phyloP scores from a whole-genome alignment of 2,113 vertebrate species.

The Solea solea region DNA sequence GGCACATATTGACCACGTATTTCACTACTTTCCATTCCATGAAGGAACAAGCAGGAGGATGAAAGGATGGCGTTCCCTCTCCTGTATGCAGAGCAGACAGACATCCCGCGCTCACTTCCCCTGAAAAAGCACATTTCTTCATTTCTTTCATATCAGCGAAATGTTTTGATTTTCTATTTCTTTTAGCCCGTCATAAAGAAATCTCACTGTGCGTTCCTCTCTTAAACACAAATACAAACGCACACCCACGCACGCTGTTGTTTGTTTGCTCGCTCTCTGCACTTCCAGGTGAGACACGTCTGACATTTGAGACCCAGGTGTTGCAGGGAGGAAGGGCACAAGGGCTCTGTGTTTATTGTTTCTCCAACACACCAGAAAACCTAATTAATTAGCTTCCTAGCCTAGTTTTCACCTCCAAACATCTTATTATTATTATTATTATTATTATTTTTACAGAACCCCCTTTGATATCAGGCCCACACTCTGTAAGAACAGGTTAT shows the following conservation, averaged over 20 bases:
- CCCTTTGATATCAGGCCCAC: slow-evolving; percentile 47
- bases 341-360: slow-evolving; percentile 21
- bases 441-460: slow-evolving; percentile 29
- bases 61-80: neutral
- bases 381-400: slow-evolving; percentile 51
- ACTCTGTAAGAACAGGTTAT: slow-evolving; percentile 32
- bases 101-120: neutral
- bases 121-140: neutral
- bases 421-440: slow-evolving; percentile 26
- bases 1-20: too few species aligned
- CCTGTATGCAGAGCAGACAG: neutral
- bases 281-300: slow-evolving; percentile 56
- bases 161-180: slow-evolving; percentile 1
- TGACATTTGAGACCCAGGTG: slow-evolving; percentile 64
- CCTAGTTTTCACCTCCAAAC: slow-evolving; percentile 40
- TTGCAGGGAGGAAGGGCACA: slow-evolving; percentile 18
- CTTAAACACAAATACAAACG: slow-evolving; percentile 26
- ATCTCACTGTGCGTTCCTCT: neutral
- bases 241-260: slow-evolving; percentile 12
- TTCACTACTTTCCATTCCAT: neutral
- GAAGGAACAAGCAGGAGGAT: neutral
- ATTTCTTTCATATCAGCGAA: slow-evolving; percentile 6
- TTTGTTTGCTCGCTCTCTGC: slow-evolving; percentile 48
- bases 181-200: neutral
- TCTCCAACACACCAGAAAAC: slow-evolving; percentile 14